A percentile compares a stretch with the other conserved stretches of the same genome.
Conservation (phyloP, 2,113 vertebrate species). For the Cephalophus harveyi region DNA sequence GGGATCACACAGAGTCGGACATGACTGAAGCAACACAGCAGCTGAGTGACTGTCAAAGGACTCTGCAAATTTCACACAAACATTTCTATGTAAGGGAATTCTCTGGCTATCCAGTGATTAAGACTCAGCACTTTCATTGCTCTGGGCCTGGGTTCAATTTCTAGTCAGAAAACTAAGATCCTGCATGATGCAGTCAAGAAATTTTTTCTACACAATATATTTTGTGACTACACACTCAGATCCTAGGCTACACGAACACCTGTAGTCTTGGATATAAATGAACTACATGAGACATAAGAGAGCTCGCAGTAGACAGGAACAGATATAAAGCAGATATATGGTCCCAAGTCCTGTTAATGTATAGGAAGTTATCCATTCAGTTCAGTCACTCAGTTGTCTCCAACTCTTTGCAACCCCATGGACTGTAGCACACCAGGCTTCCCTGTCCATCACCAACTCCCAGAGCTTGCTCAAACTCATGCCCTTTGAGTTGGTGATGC, state of each 20-base stretch:
- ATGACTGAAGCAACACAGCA: too few species aligned
- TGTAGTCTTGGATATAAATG: not conserved
- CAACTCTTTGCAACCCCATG: not conserved
- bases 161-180: not conserved
- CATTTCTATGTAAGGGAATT: not conserved
- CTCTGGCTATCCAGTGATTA: not conserved
- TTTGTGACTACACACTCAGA: not conserved
- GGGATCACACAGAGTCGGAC: too few species aligned
- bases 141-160: not conserved
- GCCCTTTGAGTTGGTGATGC: not conserved
- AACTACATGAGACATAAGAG: not conserved
- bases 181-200: not conserved
- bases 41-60: not conserved
- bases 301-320: not conserved
- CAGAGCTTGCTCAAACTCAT: not conserved
- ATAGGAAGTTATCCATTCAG: not conserved
- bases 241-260: not conserved
- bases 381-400: not conserved
- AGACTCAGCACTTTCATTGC: not conserved
- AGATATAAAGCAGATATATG: not conserved
- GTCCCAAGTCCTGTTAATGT: not conserved
- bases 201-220: not conserved
- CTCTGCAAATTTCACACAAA: not conserved
- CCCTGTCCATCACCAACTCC: not conserved
- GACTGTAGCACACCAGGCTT: not conserved